Evolutionary conservation across 2,888 invertebrate species (phyloP).

Genomic region (Unio pictorum): DNA sequence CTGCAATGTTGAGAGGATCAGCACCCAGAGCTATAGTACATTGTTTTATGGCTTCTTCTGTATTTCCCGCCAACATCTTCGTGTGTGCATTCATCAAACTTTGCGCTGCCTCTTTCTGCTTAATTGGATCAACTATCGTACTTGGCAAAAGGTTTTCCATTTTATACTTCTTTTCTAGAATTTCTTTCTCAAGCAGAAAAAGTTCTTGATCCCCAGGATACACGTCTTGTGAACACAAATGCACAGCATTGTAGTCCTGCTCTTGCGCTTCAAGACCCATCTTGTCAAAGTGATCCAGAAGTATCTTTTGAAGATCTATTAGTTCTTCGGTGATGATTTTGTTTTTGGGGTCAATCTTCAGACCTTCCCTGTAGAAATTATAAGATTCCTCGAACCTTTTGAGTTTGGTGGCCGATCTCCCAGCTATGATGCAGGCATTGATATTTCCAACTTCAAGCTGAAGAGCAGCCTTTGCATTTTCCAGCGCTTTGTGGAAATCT

Average conservation of each 20-base stretch:
- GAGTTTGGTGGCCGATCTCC: slow-evolving; percentile 39
- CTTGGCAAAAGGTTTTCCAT: slow-evolving; percentile 18
- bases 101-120: slow-evolving; percentile 35
- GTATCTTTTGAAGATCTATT: slow-evolving; percentile 46
- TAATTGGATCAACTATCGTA: slow-evolving; percentile 11
- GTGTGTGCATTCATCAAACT: slow-evolving; percentile 45
- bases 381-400: slow-evolving; percentile 52
- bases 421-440: slow-evolving; percentile 36
- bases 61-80: slow-evolving; percentile 30
- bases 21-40: slow-evolving; percentile 31
- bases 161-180: slow-evolving; percentile 52
- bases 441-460: slow-evolving; percentile 23
- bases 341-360: slow-evolving; percentile 48
- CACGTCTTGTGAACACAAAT: slow-evolving; percentile 52
- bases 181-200: slow-evolving; percentile 52
- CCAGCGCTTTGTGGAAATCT: slow-evolving; percentile 32
- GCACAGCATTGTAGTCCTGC: slow-evolving; percentile 50
- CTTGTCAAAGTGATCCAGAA: slow-evolving; percentile 41
- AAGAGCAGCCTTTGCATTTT: slow-evolving; percentile 44
- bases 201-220: slow-evolving; percentile 62
- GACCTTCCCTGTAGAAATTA: slow-evolving; percentile 46
- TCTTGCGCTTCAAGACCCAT: slow-evolving; percentile 27
- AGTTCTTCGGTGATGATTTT: slow-evolving; percentile 43
- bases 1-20: slow-evolving; percentile 42
- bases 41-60: slow-evolving; percentile 36